A percentile compares a stretch with the other conserved stretches of the same genome.
These are phyloP conservation scores for Lochmaea crataegi DNA, from an alignment of 2,888 invertebrate species.

Conservation along the genomic window DNA sequence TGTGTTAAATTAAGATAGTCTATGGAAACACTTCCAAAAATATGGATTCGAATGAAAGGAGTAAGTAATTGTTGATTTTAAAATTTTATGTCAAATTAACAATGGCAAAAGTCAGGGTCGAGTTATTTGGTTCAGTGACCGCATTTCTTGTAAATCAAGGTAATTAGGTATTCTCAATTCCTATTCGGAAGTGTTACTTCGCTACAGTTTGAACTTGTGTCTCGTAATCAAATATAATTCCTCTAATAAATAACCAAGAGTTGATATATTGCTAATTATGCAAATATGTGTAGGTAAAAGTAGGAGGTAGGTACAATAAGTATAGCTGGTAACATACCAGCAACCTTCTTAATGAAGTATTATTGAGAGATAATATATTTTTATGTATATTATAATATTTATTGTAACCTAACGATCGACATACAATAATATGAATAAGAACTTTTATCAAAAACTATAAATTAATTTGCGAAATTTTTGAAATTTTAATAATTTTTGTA, in stretches of 20 bases:
- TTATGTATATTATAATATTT: too few species aligned
- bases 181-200: neutral
- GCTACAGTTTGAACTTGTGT: neutral
- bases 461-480: too few species aligned
- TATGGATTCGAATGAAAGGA: constrained; percentile 62
- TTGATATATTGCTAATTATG: neutral
- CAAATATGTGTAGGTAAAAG: neutral
- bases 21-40: neutral
- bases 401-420: too few species aligned
- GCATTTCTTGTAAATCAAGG: constrained; percentile 61
- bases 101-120: constrained; percentile 74
- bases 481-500: too few species aligned
- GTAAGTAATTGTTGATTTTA: constrained; percentile 50
- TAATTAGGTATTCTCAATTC: constrained; percentile 4
- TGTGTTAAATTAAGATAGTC: neutral
- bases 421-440: too few species aligned
- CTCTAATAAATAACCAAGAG: neutral
- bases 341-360: neutral
- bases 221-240: neutral
- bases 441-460: too few species aligned
- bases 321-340: neutral
- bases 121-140: constrained; percentile 72
- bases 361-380: neutral
- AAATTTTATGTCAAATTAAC: constrained; percentile 58
- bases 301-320: neutral